Conservation (phyloP, 2,113 vertebrate species). For the Pterocles orientalis region DNA sequence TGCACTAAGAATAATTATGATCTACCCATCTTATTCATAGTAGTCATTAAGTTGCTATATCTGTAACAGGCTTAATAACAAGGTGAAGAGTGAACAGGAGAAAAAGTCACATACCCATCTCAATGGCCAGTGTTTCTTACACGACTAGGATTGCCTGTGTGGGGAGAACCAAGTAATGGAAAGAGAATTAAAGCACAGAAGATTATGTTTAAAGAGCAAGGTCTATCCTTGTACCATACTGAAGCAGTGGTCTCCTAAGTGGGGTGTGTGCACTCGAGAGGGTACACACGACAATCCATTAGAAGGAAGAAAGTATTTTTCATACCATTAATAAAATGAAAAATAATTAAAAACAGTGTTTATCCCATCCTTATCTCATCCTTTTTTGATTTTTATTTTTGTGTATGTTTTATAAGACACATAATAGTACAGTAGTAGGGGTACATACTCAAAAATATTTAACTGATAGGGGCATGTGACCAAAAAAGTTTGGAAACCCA, state of each 20-base stretch:
- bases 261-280: neutral
- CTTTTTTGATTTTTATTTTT: neutral
- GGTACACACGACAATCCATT: neutral
- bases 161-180: neutral
- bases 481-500: neutral
- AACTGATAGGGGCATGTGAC: neutral
- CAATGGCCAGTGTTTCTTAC: neutral
- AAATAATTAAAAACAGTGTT: neutral
- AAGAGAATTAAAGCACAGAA: constrained; percentile 7
- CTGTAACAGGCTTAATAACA: constrained; percentile 1
- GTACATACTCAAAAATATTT: neutral
- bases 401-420: neutral
- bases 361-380: neutral
- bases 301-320: neutral
- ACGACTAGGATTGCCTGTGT: neutral
- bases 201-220: neutral
- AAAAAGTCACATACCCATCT: neutral
- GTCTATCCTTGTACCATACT: neutral
- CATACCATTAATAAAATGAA: neutral
- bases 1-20: neutral
- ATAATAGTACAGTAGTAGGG: neutral
- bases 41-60: neutral
- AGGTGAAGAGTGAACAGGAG: neutral
- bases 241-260: neutral
- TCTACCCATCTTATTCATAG: neutral